Evolutionary conservation across 1,140 invertebrate species (phyloP), one percentile per base, ranked within the genome.

Genomic region (Bombus sylvicola): DNA sequence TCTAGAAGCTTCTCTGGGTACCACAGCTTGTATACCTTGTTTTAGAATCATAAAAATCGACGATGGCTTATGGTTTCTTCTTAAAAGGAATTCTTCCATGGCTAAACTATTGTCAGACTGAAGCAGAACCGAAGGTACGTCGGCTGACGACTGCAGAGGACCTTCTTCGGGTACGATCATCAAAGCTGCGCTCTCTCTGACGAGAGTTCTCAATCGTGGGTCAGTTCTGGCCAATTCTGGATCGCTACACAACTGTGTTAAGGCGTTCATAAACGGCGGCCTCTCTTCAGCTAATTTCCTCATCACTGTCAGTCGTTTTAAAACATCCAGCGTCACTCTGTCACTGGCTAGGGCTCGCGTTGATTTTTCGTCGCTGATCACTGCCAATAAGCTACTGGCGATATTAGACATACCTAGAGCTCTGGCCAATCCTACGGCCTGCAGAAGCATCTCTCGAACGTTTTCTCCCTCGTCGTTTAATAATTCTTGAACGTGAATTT

Each of bases 11-110:
- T 98, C 97, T 66, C 97, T 95, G 0, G 97, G 97, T 34, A 98
- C 96, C 2, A 98, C 97, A 0, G 97, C 97, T 92, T 98, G 97
- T n/a, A 97, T 90, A 31, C 97, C 97, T 91, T 97, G 96, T 82
- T 98, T 97, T 83, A 97, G 96, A 68, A 98, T 97, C 91, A 98
- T 96, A 59, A 97, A 96, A 5, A 97, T 96, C 1, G 96, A 95
- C 18, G 94, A 95, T 5, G 95, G 94, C 87, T 96, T 95, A 74
- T 96, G 96, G 87, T 94, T 96, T 79, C 96, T 95, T 88, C 96
- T 96, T 86, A 97, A 95, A n/a, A 98, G 91, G 89, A 97, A 97
- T 75, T 98, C 97, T 94, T 98, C 97, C 93, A 97, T 97, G 0
- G 97, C 97, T 9, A 98, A 93, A 91, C 96, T 96, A 89, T 97